These are phyloP conservation scores for Panopea generosa DNA, from an alignment of 2,888 invertebrate species.

Conservation along the genomic window DNA sequence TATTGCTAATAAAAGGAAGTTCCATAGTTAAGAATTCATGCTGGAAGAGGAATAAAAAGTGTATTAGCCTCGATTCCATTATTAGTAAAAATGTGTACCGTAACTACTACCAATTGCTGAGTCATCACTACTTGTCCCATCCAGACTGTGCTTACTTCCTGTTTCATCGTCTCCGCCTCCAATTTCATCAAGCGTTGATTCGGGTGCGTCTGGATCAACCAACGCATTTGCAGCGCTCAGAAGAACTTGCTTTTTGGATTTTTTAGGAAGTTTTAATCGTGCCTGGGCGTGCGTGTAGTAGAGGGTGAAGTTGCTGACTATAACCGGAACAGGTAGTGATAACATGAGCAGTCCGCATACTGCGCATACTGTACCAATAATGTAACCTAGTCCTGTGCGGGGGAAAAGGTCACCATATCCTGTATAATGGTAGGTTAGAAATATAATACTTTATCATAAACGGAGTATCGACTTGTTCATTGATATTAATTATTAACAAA, in stretches of 20 bases:
- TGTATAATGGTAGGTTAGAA: constrained; percentile 17
- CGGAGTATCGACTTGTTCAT: no score
- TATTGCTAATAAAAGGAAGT: no score
- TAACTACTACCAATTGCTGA: constrained; percentile 72
- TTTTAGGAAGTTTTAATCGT: constrained; percentile 81
- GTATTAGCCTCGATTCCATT: constrained; percentile 1
- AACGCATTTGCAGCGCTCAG: constrained; percentile 81
- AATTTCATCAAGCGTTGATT: constrained; percentile 68
- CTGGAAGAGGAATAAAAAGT: no score
- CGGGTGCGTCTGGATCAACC: constrained; percentile 65
- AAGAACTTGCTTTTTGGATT: constrained; percentile 75
- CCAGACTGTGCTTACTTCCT: constrained; percentile 43
- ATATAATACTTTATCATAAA: no score
- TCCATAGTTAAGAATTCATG: no score
- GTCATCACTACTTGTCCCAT: constrained; percentile 70
- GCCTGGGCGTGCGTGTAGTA: constrained; percentile 84
- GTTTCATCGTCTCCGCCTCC: constrained; percentile 30
- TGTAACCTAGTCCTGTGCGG: constrained; percentile 79
- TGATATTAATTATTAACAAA: no score
- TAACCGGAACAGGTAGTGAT: constrained; percentile 83
- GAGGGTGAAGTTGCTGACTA: constrained; percentile 83
- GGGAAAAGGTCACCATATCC: constrained; percentile 83
- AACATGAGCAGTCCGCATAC: constrained; percentile 82
- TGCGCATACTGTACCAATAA: constrained; percentile 82
- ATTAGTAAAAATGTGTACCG: constrained; percentile 64